Percentiles rank a stretch among this genome's conserved stretches.
These are phyloP conservation scores for Plecturocebus donacophilus DNA, from an alignment of 2,113 vertebrate genomes.

Conservation along the genomic window DNA sequence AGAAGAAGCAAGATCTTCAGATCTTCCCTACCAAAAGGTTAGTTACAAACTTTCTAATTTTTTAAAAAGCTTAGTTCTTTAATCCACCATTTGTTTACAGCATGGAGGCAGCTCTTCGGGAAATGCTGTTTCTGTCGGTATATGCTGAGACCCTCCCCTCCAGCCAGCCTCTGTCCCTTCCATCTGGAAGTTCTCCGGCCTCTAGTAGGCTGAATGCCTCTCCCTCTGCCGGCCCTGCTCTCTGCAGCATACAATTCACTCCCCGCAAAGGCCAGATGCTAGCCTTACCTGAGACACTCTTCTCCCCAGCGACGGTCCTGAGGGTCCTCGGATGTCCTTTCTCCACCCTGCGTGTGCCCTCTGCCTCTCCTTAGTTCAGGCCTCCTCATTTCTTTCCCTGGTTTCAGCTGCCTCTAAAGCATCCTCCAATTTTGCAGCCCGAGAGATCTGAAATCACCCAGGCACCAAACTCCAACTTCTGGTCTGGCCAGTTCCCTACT, in stretches of 20 bases:
- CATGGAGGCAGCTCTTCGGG: not conserved
- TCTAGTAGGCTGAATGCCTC: not conserved
- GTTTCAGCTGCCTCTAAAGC: not conserved
- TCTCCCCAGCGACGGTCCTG: not conserved
- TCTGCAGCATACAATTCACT: too few relatives aligned
- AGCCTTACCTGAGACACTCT: not conserved
- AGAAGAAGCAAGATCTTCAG: not conserved
- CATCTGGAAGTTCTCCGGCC: not conserved
- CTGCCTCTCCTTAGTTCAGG: not conserved
- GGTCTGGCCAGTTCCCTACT: not conserved
- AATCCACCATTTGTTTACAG: not conserved
- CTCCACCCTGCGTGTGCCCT: not conserved
- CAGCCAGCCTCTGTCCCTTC: not conserved
- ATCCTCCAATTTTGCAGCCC: not conserved
- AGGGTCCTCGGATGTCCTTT: not conserved
- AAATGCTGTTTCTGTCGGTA: not conserved
- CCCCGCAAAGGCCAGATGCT: not conserved
- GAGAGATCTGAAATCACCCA: not conserved
- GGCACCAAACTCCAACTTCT: fast-evolving
- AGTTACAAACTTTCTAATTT: not conserved
- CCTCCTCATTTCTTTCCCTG: not conserved
- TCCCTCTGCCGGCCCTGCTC: too few relatives aligned
- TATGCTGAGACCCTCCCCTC: fast-evolving
- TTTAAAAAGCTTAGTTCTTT: not conserved
- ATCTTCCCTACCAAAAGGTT: not conserved